A percentile compares a stretch with the other conserved stretches of the same genome.
Conservation (phyloP, 2,888 invertebrate genomes). For the Apoda limacodes region DNA sequence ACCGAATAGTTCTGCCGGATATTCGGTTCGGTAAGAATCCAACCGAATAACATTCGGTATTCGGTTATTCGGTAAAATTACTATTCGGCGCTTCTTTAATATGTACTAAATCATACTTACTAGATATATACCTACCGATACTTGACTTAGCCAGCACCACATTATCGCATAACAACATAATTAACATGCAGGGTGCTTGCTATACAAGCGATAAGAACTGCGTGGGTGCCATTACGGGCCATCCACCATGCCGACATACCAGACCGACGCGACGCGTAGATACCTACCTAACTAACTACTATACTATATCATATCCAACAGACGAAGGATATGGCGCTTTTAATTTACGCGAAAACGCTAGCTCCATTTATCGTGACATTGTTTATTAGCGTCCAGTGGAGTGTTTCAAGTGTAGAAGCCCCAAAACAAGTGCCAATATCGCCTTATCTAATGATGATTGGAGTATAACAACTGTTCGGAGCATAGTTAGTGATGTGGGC, state of each 20-base stretch:
- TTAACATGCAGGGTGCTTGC: slow-evolving; percentile 54
- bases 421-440: slow-evolving; percentile 43
- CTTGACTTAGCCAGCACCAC: no score
- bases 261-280: no score
- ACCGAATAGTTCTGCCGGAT: no score
- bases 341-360: slow-evolving; percentile 12
- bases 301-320: no score
- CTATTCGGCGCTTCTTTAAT: no score
- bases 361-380: slow-evolving; percentile 26
- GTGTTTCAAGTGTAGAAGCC: slow-evolving; percentile 41
- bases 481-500: slow-evolving; percentile 49
- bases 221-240: slow-evolving; percentile 36
- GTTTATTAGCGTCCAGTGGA: slow-evolving; percentile 37
- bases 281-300: no score
- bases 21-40: no score
- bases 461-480: slow-evolving; percentile 44
- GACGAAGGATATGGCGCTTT: no score
- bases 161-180: slow-evolving; percentile 44
- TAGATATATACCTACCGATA: no score
- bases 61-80: no score
- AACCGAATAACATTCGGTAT: no score
- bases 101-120: no score
- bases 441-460: slow-evolving; percentile 61
- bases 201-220: slow-evolving; percentile 41
- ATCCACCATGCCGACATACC: slow-evolving; percentile 13